Evolutionary conservation across 2,888 invertebrate genomes (phyloP).

Genomic region (Drosophila buzzatii): DNA sequence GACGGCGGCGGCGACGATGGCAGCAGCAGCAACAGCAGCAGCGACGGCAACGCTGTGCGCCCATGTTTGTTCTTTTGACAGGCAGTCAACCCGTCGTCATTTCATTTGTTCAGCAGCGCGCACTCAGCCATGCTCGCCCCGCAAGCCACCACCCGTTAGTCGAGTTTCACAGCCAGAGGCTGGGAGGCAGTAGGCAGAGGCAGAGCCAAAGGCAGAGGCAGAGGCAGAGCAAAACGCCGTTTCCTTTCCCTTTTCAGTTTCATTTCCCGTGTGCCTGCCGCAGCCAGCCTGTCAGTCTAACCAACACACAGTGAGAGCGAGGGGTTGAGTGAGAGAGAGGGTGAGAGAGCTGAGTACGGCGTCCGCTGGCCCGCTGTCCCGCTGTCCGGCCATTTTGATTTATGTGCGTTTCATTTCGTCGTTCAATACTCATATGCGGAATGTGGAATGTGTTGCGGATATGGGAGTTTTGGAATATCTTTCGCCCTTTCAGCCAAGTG

Average conservation of each 20-base stretch:
- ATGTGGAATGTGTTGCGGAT: slow-evolving; percentile 81
- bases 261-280: slow-evolving; percentile 77
- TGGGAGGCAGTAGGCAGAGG: slow-evolving; percentile 5
- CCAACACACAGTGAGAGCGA: slow-evolving; percentile 29
- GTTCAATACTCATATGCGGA: slow-evolving; percentile 84
- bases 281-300: slow-evolving; percentile 76
- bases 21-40: slow-evolving; percentile 15
- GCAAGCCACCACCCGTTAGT: slow-evolving; percentile 60
- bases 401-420: slow-evolving; percentile 84
- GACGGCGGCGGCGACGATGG: slow-evolving; percentile 24
- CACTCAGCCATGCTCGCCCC: slow-evolving; percentile 72
- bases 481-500: slow-evolving; percentile 57
- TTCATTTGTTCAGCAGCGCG: slow-evolving; percentile 82
- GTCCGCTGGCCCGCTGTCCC: slow-evolving; percentile 76
- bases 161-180: slow-evolving; percentile 29
- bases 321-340: slow-evolving; percentile 16
- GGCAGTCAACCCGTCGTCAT: slow-evolving; percentile 85
- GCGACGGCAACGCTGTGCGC: slow-evolving; percentile 70
- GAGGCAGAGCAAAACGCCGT: slow-evolving; percentile 74
- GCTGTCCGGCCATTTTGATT: slow-evolving; percentile 85
- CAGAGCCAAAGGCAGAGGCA: slow-evolving; percentile 14
- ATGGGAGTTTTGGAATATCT: slow-evolving; percentile 82
- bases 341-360: slow-evolving; percentile 31
- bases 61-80: slow-evolving; percentile 85
- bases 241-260: slow-evolving; percentile 82